These are phyloP conservation scores for Ricordea florida DNA, from an alignment of 92 coral and sea anemone species.

Conservation along the genomic window DNA sequence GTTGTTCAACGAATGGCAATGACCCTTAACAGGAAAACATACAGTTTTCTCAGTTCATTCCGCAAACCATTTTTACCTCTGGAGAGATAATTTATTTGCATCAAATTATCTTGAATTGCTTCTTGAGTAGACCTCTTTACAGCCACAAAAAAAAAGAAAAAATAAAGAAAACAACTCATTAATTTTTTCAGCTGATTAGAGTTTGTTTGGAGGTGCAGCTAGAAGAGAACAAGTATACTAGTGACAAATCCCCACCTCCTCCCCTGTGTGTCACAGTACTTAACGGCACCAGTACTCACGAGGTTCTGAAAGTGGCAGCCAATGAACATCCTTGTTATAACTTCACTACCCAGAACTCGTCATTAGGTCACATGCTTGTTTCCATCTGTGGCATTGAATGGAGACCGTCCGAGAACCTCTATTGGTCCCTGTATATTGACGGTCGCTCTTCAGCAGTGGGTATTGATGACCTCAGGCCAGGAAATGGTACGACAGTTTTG, in stretches of 20 bases:
- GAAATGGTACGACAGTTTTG: slow-evolving; percentile 57
- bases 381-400: slow-evolving; percentile 60
- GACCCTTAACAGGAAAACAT: no score
- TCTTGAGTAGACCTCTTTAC: no score
- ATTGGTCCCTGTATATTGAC: slow-evolving; percentile 73
- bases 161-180: no score
- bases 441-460: slow-evolving; percentile 54
- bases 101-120: no score
- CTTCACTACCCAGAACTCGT: slow-evolving; percentile 16
- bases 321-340: slow-evolving; percentile 56
- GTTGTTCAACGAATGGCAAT: no score
- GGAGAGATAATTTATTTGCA: no score
- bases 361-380: slow-evolving; percentile 54
- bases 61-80: no score
- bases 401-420: slow-evolving; percentile 26
- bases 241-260: slow-evolving; percentile 14
- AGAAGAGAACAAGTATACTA: slow-evolving; percentile 15
- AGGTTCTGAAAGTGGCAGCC: slow-evolving; percentile 57
- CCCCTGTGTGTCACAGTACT: slow-evolving; percentile 26
- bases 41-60: no score
- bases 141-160: no score
- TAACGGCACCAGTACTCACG: slow-evolving; percentile 62
- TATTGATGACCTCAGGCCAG: slow-evolving; percentile 73
- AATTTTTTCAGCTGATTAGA: slow-evolving; percentile 51
- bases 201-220: slow-evolving; percentile 71